A percentile compares a stretch with the other conserved stretches of the same genome.
Conservation (phyloP, 2,113 vertebrate species). For the Rhagologus leucostigma region DNA sequence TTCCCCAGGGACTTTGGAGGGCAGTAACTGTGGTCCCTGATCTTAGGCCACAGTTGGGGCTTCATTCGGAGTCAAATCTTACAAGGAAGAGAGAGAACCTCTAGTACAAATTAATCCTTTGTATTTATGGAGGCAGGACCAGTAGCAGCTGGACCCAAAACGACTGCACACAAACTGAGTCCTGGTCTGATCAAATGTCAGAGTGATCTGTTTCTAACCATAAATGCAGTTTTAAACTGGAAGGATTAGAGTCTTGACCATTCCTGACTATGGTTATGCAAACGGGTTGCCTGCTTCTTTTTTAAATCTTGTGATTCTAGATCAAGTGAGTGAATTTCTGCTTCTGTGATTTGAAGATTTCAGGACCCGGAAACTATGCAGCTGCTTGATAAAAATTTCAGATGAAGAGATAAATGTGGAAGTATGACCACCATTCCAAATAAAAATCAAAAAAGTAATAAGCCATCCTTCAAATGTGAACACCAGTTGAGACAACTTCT, state of each 20-base stretch:
- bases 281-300: rapidly evolving
- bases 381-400: background rate
- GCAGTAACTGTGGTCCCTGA: background rate
- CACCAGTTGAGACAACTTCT: background rate
- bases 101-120: background rate
- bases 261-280: background rate
- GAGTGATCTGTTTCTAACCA: background rate
- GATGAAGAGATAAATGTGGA: background rate
- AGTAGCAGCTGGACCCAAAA: background rate
- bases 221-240: background rate
- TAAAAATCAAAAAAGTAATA: background rate
- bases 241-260: background rate
- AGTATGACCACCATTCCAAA: background rate
- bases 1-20: background rate
- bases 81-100: background rate
- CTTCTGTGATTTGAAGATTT: background rate
- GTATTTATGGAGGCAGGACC: background rate
- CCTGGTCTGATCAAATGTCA: background rate
- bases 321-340: background rate
- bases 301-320: background rate
- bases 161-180: background rate
- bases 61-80: background rate
- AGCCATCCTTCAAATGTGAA: background rate
- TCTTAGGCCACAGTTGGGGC: background rate
- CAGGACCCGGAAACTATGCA: background rate